These are phyloP conservation scores for Cervus canadensis DNA, from an alignment of 2,113 vertebrate species.

Conservation along the genomic window DNA sequence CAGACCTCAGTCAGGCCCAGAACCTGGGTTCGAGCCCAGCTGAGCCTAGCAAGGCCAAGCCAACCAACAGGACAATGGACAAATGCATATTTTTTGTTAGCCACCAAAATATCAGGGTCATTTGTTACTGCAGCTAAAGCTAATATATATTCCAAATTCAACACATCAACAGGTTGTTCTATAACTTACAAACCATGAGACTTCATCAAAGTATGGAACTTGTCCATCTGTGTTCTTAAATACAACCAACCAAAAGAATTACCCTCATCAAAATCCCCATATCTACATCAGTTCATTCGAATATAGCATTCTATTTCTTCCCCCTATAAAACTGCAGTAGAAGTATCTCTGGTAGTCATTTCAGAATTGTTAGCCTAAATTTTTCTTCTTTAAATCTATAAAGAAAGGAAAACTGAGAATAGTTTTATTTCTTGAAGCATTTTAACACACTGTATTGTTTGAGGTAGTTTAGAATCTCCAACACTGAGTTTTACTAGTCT, in stretches of 20 bases:
- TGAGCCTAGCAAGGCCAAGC: background rate
- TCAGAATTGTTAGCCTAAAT: slow-evolving; percentile 56
- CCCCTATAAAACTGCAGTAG: background rate
- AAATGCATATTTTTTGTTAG: slow-evolving; percentile 11
- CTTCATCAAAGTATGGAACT: background rate
- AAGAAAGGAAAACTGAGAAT: slow-evolving; percentile 54
- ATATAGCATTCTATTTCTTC: slow-evolving; percentile 58
- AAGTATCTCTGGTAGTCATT: slow-evolving; percentile 59
- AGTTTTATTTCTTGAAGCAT: slow-evolving; percentile 68
- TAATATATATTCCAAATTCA: background rate
- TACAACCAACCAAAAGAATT: background rate
- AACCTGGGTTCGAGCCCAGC: background rate
- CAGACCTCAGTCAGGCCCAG: background rate
- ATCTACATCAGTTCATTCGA: background rate
- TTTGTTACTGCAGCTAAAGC: slow-evolving; percentile 16
- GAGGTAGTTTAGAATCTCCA: slow-evolving; percentile 70
- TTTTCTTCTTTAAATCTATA: slow-evolving; percentile 60
- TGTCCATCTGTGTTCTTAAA: slow-evolving; percentile 10
- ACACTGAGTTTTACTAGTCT: slow-evolving; percentile 68
- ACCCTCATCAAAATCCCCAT: background rate
- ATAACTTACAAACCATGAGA: slow-evolving; percentile 17
- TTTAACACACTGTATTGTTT: slow-evolving; percentile 70
- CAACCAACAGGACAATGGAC: background rate
- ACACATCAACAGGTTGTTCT: background rate
- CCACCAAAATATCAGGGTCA: background rate